These are phyloP conservation scores for Phaedon cochleariae DNA, from an alignment of 2,888 invertebrate species.

Conservation along the genomic window DNA sequence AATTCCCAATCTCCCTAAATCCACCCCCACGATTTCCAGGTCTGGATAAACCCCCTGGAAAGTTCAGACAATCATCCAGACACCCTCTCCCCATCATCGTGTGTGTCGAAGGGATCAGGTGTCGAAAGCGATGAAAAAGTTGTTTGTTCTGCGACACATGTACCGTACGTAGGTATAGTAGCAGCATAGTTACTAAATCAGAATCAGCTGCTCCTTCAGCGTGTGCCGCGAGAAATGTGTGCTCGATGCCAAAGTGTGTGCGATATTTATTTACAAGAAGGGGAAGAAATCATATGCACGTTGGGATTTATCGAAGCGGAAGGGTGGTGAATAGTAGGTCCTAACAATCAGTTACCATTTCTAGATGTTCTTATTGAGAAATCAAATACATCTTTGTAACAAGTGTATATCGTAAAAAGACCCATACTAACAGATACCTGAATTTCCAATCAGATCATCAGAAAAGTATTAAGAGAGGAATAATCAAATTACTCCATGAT, in stretches of 20 bases:
- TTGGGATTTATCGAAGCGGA: constrained; percentile 26
- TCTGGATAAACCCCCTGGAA: neutral
- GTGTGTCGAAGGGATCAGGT: constrained; percentile 47
- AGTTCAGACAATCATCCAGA: constrained; percentile 8
- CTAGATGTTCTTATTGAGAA: no score
- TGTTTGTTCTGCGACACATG: constrained; percentile 54
- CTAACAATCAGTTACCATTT: no score
- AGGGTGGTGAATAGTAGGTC: no score
- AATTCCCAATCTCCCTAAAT: no score
- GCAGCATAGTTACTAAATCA: constrained; percentile 49
- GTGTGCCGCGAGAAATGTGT: constrained; percentile 46
- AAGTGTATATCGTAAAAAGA: no score
- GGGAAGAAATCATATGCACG: constrained; percentile 34
- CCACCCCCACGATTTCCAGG: no score
- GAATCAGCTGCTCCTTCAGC: constrained; percentile 51
- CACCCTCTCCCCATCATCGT: constrained; percentile 10
- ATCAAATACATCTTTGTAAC: no score
- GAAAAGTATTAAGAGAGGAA: no score
- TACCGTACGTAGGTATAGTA: constrained; percentile 42
- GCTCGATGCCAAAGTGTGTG: constrained; percentile 34
- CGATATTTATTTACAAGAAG: constrained; percentile 45
- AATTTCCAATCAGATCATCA: no score
- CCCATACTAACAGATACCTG: no score
- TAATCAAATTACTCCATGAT: no score
- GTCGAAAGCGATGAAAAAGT: constrained; percentile 52